These are phyloP conservation scores for Caenorhabditis panamensis DNA, from an alignment of 2,888 invertebrate genomes.

Conservation along the genomic window DNA sequence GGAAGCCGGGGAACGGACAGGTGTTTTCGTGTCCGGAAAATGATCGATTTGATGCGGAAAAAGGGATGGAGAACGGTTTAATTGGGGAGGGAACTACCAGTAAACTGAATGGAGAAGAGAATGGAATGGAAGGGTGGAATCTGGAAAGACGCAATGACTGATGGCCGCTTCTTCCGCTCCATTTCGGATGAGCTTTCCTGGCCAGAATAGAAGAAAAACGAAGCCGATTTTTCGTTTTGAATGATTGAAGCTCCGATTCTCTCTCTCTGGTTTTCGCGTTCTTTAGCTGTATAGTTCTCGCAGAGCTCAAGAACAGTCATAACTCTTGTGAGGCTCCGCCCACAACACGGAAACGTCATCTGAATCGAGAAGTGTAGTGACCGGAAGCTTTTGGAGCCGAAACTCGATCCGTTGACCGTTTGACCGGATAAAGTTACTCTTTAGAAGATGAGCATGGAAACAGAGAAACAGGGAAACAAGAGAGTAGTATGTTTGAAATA, in stretches of 20 bases:
- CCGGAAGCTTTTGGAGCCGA: conserved; percentile 8
- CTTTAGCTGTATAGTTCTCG: too few relatives aligned
- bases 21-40: conserved; percentile 44
- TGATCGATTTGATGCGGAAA: conserved; percentile 15
- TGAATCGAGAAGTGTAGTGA: neutral
- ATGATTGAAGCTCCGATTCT: too few relatives aligned
- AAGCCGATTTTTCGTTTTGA: neutral
- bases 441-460: neutral
- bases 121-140: neutral
- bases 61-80: conserved; percentile 30
- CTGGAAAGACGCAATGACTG: neutral
- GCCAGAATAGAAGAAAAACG: neutral
- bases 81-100: conserved; percentile 1
- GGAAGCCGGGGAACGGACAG: conserved; percentile 14
- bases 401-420: conserved; percentile 18
- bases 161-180: neutral
- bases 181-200: neutral
- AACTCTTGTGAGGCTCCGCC: too few relatives aligned
- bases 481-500: neutral
- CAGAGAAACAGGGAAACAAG: neutral
- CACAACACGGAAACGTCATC: neutral
- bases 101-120: neutral
- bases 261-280: too few relatives aligned
- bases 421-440: conserved; percentile 13
- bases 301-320: too few relatives aligned